A percentile compares a stretch with the other conserved stretches of the same genome.
Conservation (phyloP, 2,888 invertebrate genomes). For the Tupiocoris notatus region DNA sequence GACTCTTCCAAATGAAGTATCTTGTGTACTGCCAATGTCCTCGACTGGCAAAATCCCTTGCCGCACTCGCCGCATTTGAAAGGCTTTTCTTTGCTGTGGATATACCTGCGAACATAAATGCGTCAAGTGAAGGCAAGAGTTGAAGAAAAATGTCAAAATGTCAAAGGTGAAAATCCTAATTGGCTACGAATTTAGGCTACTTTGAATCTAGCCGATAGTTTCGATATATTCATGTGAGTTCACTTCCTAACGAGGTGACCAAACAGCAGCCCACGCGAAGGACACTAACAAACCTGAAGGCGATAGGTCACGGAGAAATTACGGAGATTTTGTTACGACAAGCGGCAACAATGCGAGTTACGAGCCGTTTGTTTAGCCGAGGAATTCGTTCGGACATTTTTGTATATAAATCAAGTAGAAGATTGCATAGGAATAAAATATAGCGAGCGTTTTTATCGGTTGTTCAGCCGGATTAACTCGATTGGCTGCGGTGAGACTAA, state of each 20-base stretch:
- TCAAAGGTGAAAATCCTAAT: no score
- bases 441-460: no score
- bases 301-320: background rate
- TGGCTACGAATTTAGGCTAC: no score
- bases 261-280: background rate
- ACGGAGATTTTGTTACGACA: background rate
- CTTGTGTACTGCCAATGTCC: constrained; percentile 92
- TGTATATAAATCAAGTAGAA: no score
- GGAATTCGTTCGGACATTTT: no score
- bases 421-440: no score
- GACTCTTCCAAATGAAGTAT: constrained; percentile 91
- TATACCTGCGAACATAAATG: constrained; percentile 75
- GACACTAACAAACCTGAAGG: background rate
- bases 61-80: constrained; percentile 95
- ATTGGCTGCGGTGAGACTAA: no score
- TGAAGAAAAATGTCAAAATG: no score
- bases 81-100: constrained; percentile 96
- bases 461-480: no score
- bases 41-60: constrained; percentile 94
- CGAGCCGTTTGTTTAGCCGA: background rate
- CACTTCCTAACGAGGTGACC: background rate
- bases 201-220: no score
- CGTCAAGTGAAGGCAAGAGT: no score
- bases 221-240: no score
- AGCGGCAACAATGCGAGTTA: background rate